These are phyloP conservation scores for Eriocheir sinensis DNA, from an alignment of 1,140 invertebrate genomes.

Conservation along the genomic window DNA sequence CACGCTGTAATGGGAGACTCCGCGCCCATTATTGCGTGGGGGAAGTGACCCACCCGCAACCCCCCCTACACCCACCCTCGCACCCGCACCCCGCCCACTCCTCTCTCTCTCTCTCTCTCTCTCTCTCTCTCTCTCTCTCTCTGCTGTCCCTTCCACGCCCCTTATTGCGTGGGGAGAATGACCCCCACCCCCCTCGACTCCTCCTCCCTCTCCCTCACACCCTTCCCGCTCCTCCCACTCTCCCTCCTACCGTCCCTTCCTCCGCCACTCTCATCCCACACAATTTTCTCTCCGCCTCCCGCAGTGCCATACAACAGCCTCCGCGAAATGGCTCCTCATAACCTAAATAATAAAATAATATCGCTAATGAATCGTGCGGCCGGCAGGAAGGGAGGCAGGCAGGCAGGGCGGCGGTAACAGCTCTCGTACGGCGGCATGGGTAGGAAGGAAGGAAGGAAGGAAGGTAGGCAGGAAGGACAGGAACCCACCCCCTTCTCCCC, in stretches of 20 bases:
- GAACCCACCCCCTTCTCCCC: neutral
- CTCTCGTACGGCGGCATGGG: neutral
- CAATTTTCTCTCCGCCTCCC: conserved; percentile 5
- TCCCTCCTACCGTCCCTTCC: neutral
- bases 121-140: neutral
- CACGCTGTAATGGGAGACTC: conserved; percentile 19
- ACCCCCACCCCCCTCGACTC: neutral
- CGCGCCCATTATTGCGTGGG: neutral
- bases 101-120: neutral
- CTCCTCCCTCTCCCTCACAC: neutral
- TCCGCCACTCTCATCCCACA: neutral
- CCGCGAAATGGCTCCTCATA: conserved; percentile 36
- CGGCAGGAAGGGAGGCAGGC: conserved; percentile 51
- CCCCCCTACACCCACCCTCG: neutral
- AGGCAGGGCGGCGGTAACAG: neutral
- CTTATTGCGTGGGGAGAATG: neutral
- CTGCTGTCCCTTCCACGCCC: neutral
- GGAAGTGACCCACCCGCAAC: neutral
- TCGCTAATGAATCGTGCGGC: conserved; percentile 37
- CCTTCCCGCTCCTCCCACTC: neutral
- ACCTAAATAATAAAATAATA: conserved; percentile 51
- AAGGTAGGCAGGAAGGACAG: neutral
- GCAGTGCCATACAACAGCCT: neutral
- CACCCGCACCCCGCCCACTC: neutral
- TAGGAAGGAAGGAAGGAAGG: neutral